phyloP scores from a whole-genome alignment of 2,888 invertebrate genomes.

The Hoplodrina blanda region DNA sequence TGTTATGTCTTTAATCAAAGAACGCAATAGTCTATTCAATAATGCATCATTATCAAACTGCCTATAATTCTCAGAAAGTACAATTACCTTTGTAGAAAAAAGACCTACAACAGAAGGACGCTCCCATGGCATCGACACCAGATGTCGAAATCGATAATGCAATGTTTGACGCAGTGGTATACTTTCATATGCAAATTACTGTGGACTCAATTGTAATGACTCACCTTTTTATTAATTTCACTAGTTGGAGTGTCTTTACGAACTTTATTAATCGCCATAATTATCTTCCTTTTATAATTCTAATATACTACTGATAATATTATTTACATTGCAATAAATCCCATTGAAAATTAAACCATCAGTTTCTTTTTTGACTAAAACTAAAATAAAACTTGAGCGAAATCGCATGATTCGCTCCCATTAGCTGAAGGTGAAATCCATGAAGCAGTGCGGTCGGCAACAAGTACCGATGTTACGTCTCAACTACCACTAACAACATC shows the following conservation, averaged over 20 bases:
- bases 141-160: slow-evolving; percentile 68
- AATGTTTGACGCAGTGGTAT: slow-evolving; percentile 71
- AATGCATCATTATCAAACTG: slow-evolving; percentile 26
- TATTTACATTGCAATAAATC: background rate
- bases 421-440: slow-evolving; percentile 81
- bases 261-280: slow-evolving; percentile 28
- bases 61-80: slow-evolving; percentile 5
- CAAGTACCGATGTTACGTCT: slow-evolving; percentile 64
- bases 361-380: slow-evolving; percentile 62
- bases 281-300: slow-evolving; percentile 1
- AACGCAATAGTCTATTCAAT: slow-evolving; percentile 19
- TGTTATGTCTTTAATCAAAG: slow-evolving; percentile 30
- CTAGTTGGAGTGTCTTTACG: slow-evolving; percentile 4
- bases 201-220: slow-evolving; percentile 57
- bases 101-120: slow-evolving; percentile 66
- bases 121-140: slow-evolving; percentile 72
- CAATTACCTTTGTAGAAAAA: slow-evolving; percentile 63
- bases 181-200: slow-evolving; percentile 76
- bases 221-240: slow-evolving; percentile 20
- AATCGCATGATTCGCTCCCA: slow-evolving; percentile 75
- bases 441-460: slow-evolving; percentile 72
- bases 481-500: slow-evolving; percentile 75
- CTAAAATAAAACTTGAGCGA: slow-evolving; percentile 70
- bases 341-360: slow-evolving; percentile 29
- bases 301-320: background rate